Evolutionary conservation across 2,113 vertebrate genomes (phyloP).

Genomic region (Patagioenas fasciata): DNA sequence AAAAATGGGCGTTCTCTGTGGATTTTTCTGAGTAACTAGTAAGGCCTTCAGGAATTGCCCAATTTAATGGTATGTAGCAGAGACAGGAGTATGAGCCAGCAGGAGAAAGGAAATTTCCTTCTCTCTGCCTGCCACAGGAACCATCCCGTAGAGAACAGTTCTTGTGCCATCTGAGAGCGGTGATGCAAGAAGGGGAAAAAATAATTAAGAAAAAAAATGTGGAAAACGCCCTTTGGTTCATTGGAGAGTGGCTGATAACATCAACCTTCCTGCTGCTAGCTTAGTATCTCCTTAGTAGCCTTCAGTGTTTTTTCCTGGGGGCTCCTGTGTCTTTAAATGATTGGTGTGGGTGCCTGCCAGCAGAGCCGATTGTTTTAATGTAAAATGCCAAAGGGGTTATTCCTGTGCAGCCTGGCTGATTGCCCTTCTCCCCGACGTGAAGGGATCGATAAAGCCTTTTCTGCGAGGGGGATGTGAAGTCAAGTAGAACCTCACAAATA

Average conservation of each 20-base stretch:
- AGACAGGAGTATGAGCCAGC: background rate
- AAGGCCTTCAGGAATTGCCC: background rate
- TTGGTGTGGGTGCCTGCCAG: background rate
- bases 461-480: constrained; percentile 87
- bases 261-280: constrained; percentile 19
- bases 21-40: background rate
- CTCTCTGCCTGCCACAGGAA: background rate
- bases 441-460: constrained; percentile 86
- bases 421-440: constrained; percentile 81
- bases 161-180: background rate
- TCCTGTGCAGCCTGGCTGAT: constrained; percentile 47
- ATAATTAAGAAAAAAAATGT: background rate
- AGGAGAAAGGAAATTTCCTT: background rate
- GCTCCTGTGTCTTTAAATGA: background rate
- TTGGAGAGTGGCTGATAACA: background rate
- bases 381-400: constrained; percentile 61
- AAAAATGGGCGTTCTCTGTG: background rate
- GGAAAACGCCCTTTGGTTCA: background rate
- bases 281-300: background rate
- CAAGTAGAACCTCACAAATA: constrained; percentile 90
- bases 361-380: constrained; percentile 20
- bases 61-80: background rate
- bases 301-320: background rate
- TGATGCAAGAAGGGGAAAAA: background rate
- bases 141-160: background rate